These are phyloP conservation scores for Micromesistius poutassou DNA, from an alignment of 2,797 vertebrate species.

Conservation along the genomic window DNA sequence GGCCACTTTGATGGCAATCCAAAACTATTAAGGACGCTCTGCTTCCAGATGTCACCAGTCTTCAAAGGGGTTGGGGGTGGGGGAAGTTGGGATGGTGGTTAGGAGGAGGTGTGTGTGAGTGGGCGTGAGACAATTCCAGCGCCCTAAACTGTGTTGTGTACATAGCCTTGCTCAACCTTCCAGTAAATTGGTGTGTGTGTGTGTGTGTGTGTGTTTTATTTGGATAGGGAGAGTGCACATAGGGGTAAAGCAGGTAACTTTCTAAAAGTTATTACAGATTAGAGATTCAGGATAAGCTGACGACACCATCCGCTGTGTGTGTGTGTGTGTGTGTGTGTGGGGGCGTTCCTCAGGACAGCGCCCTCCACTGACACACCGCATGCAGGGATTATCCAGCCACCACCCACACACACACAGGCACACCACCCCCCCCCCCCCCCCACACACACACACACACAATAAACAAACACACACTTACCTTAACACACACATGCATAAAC, in stretches of 20 bases:
- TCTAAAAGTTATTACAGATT: not conserved
- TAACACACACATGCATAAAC: too few species aligned
- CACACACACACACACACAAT: too few species aligned
- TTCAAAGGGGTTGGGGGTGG: constrained; percentile 44
- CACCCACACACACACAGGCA: too few species aligned
- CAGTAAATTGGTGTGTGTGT: not conserved
- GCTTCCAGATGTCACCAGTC: constrained; percentile 38
- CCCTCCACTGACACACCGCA: too few species aligned
- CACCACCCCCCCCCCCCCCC: too few species aligned
- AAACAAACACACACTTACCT: too few species aligned
- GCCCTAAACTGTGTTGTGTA: not conserved
- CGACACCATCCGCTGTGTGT: not conserved
- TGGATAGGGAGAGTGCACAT: not conserved
- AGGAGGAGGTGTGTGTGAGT: not conserved
- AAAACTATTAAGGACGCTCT: constrained; percentile 48
- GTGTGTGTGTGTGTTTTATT: constrained; percentile 9
- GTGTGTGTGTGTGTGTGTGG: too few species aligned
- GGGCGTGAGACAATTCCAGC: not conserved
- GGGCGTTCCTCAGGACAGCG: too few species aligned
- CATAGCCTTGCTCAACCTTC: not conserved
- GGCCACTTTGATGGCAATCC: constrained; percentile 52
- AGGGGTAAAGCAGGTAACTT: not conserved
- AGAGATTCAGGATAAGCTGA: not conserved
- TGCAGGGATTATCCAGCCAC: not conserved
- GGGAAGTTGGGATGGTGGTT: constrained; percentile 27